Evolutionary conservation across 2,888 invertebrate genomes (phyloP), one percentile per base, ranked within the genome.

Genomic region (Agrotis puta): DNA sequence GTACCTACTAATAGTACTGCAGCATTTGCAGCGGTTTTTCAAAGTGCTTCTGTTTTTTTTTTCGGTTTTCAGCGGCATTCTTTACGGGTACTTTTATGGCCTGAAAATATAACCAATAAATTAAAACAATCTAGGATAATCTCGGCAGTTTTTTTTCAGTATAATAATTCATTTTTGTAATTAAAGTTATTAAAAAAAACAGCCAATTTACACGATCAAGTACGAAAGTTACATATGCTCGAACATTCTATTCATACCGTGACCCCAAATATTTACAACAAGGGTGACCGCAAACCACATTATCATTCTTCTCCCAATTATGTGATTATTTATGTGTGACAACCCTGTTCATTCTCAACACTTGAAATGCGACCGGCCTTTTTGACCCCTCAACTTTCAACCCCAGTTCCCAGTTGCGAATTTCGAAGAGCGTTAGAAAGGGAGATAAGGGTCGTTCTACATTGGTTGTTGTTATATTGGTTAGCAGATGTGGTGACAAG

Each of bases 251-350:
- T 74, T 77, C 39, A 57, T 24, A 69, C 70, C 64, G 63, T 69
- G 70, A 78, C 85, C 82, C 85, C 59, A 83, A 85, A 85, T 76
- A 79, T 84, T 82, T 75, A 82, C 71, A 66, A 61, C 72, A 77
- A 79, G 85, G 87, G 88, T 88, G 85, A 81, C 82, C 77, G 80
- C 80, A 73, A 72, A 90, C 90, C 91, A 85, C 90, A 90, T 84
- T 92, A 90, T 92, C 93, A 91, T 90, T 88, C 87, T 82, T 90
- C 80, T 90, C 84, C 92, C 94, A 95, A 95, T 95, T 95, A 95
- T 85, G 90, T 93, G 91, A 94, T 95, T 94, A 95, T 95, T 95
- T 94, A 95, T 94, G 88, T 92, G 90, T 88, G 91, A 92, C 93
- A 75, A 77, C 74, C 58, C 70, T 82, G 77, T 70, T 57, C 72